Evolutionary conservation across 2,113 vertebrate genomes (phyloP), one percentile per base, ranked within the genome.

Genomic region (Crotalus tigris): DNA sequence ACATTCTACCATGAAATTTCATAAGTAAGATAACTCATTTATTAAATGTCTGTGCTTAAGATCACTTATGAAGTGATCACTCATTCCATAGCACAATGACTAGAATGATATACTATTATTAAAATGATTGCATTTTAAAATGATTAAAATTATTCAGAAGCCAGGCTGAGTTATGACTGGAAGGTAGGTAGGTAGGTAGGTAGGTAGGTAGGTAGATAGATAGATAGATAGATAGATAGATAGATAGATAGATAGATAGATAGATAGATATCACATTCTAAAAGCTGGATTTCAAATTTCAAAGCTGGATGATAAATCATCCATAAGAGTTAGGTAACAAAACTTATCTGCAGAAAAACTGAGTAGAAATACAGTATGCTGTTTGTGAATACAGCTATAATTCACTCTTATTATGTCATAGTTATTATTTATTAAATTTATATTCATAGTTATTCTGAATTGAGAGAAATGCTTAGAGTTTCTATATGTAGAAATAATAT

Each of bases 201-300:
- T 10, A 23, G 58, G 3, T 3, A 24, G 58, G 3, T 2, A 19
- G 21, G 9, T 1, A 8, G 57, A 3, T 1, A 9, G 58, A 24
- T 1, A 9, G 58, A 9, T 0, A 9, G 58, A 8, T 0, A 23
- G 57, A 7, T 0, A 23, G 57, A 0, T 9, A 51, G 49, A 8
- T 0, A 8, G 57, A 8, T 0, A 24, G 58, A 24, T 0, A 58
- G 57, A 23, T 0, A 58, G 57, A 21, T 6, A 58, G 57, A 58
- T 6, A 58, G 57, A 58, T 26, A 58, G 1, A 23, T 2, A 44
- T 11, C 3, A n/a, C 1, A 33, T 55, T 58, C 55, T 58, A 39
- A 57, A 89, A 44, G n/a, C 21, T 58, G 53, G 54, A 23, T 89
- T 88, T n/a, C 23, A 88, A 55, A 55, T 86, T 51, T 51, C 49